Conservation (phyloP, 1,140 invertebrate species). For the Pararge aegeria region DNA sequence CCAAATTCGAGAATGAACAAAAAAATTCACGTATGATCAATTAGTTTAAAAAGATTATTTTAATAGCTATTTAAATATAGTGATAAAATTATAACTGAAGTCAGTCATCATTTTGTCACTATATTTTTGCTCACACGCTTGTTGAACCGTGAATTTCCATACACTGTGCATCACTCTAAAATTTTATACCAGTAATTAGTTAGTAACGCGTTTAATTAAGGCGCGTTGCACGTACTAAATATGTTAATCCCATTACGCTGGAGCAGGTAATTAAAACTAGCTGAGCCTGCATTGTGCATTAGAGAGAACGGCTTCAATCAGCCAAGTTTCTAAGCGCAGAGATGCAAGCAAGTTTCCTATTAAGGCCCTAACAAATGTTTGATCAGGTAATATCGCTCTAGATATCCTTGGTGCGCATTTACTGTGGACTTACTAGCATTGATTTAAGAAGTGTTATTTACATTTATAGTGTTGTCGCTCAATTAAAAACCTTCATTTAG, state of each 20-base stretch:
- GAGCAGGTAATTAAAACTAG: slow-evolving; percentile 21
- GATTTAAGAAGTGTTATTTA: too few relatives aligned
- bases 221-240: not conserved
- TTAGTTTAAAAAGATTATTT: too few relatives aligned
- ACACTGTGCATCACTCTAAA: not conserved
- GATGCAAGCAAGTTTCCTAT: slow-evolving; percentile 22
- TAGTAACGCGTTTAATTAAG: not conserved
- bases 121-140: not conserved
- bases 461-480: too few relatives aligned
- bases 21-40: too few relatives aligned
- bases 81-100: too few relatives aligned
- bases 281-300: slow-evolving; percentile 19
- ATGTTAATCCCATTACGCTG: slow-evolving; percentile 17
- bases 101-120: not conserved
- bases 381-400: slow-evolving; percentile 6
- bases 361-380: slow-evolving; percentile 26
- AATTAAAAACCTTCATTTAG: too few relatives aligned
- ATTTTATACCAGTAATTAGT: not conserved
- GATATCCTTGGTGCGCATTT: too few relatives aligned
- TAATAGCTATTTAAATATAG: too few relatives aligned
- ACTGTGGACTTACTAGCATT: too few relatives aligned
- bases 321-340: slow-evolving; percentile 17
- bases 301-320: slow-evolving; percentile 15
- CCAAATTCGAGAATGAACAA: too few relatives aligned
- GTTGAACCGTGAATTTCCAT: not conserved